These are phyloP conservation scores for Tragelaphus buxtoni DNA, from an alignment of 2,113 vertebrate species.

Conservation along the genomic window DNA sequence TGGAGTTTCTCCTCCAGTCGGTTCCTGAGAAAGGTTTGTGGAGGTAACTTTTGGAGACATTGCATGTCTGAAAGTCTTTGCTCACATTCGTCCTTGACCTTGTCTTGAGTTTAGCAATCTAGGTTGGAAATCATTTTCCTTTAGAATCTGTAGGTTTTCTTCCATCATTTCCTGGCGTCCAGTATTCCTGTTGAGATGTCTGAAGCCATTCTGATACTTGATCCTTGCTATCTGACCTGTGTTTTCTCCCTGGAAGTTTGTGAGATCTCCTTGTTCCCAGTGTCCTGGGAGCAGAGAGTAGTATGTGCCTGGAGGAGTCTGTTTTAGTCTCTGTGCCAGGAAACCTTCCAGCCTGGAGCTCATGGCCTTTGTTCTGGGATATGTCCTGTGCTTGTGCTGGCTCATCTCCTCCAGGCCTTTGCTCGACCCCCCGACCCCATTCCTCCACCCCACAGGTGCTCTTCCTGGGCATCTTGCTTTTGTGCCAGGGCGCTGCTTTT, in stretches of 20 bases:
- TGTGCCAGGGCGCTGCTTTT: rapidly evolving
- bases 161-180: neutral
- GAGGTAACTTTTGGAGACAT: neutral
- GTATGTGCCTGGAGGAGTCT: rapidly evolving
- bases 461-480: neutral
- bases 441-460: rapidly evolving
- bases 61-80: neutral
- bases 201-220: rapidly evolving
- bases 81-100: neutral
- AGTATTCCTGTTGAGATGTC: neutral
- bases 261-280: neutral
- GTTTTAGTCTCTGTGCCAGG: rapidly evolving
- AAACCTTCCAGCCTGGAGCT: neutral
- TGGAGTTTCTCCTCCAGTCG: neutral
- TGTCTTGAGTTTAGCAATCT: neutral
- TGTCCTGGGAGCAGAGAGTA: neutral
- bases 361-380: rapidly evolving
- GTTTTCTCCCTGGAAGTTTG: neutral
- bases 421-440: rapidly evolving
- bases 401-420: neutral
- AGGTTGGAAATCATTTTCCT: neutral
- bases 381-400: rapidly evolving
- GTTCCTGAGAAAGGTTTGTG: neutral
- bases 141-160: neutral
- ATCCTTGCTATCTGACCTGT: neutral